Percentiles rank a stretch among this genome's conserved stretches.
Evolutionary conservation across 2,888 invertebrate genomes (phyloP).

Genomic region (Cryptocephalus primarius): DNA sequence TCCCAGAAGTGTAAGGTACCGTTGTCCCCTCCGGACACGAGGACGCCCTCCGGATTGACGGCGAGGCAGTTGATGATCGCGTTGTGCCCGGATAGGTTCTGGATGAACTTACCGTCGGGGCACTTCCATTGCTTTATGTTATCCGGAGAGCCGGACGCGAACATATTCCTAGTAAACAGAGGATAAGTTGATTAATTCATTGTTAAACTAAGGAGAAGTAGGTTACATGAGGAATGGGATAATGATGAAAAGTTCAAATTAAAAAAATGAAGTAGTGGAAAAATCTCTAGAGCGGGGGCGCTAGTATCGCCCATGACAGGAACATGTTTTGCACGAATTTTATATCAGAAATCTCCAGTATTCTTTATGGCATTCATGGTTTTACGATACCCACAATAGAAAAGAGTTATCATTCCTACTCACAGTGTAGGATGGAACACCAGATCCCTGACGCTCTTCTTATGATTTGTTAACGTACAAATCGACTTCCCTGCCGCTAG

Average conservation of each 20-base stretch:
- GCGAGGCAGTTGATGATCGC: conserved; percentile 96
- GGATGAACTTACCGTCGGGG: conserved; percentile 94
- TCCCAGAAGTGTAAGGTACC: conserved; percentile 98
- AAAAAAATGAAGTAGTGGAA: too few species aligned
- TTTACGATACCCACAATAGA: too few species aligned
- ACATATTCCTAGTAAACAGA: conserved; percentile 57
- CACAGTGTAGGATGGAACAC: conserved; percentile 64
- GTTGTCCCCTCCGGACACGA: conserved; percentile 97
- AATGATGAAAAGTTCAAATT: too few species aligned
- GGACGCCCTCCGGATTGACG: conserved; percentile 86
- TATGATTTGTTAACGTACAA: conserved; percentile 95
- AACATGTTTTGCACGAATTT: too few species aligned
- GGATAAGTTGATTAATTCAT: neutral
- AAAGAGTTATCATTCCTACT: conserved; percentile 27
- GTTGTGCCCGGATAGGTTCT: conserved; percentile 93
- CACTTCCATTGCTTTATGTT: conserved; percentile 99
- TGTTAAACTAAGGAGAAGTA: too few species aligned
- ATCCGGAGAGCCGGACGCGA: conserved; percentile 96
- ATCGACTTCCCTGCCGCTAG: conserved; percentile 89
- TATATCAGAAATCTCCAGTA: too few species aligned
- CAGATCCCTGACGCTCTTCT: conserved; percentile 81
- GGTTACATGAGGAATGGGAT: too few species aligned
- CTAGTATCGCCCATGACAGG: too few species aligned
- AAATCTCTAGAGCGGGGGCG: too few species aligned
- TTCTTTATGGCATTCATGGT: too few species aligned